Percentiles rank a stretch among this genome's conserved stretches.
phyloP scores from a whole-genome alignment of 2,113 vertebrate genomes.

The Charina bottae region DNA sequence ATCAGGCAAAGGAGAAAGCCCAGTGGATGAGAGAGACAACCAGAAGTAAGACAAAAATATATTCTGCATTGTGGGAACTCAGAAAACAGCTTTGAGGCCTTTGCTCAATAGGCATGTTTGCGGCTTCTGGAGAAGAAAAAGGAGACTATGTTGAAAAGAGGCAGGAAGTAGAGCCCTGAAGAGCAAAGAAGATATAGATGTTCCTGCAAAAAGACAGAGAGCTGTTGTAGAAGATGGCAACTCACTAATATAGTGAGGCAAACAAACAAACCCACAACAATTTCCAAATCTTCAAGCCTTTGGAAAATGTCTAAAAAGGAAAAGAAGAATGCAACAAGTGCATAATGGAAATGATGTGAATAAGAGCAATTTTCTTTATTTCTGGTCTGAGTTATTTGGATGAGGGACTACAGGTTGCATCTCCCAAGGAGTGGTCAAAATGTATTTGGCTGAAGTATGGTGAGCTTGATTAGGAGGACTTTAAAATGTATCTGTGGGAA shows the following conservation, averaged over 20 bases:
- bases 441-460: background rate
- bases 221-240: background rate
- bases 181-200: background rate
- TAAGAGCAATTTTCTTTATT: no score
- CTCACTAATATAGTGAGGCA: background rate
- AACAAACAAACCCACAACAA: background rate
- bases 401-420: background rate
- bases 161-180: background rate
- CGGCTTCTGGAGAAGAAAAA: background rate
- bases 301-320: background rate
- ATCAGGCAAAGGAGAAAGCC: background rate
- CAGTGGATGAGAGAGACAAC: background rate
- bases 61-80: background rate
- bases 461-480: background rate
- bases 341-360: no score
- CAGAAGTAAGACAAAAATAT: background rate
- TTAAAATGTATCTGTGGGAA: background rate
- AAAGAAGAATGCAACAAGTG: background rate
- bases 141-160: background rate
- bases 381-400: no score
- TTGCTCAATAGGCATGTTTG: background rate
- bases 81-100: background rate
- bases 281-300: background rate
- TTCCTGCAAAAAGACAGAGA: background rate
- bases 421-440: background rate